Conservation (phyloP, 2,888 invertebrate species). For the Caenorhabditis sp. region DNA sequence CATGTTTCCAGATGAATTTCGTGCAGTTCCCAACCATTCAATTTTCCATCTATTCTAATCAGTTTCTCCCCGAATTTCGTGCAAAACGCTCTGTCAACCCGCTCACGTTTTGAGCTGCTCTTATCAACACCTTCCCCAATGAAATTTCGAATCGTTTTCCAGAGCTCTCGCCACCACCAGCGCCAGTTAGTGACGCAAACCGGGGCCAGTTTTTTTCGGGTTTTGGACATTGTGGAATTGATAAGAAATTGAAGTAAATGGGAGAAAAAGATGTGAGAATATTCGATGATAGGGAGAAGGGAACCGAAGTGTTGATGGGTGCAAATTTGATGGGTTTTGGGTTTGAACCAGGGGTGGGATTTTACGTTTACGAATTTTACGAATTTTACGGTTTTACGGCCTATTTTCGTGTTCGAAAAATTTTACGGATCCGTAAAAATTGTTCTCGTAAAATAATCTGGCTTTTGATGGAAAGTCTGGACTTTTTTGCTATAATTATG, state of each 20-base stretch:
- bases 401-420: too few species aligned
- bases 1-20: slow-evolving; percentile 4
- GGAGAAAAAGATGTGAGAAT: slow-evolving; percentile 33
- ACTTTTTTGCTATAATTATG: too few species aligned
- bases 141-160: slow-evolving; percentile 30
- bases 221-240: background rate
- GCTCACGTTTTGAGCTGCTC: slow-evolving; percentile 61
- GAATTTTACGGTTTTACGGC: too few species aligned
- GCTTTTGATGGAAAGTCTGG: too few species aligned
- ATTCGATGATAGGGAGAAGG: background rate
- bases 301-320: slow-evolving; percentile 5
- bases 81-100: slow-evolving; percentile 56
- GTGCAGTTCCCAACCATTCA: background rate
- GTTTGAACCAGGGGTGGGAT: too few species aligned
- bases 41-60: background rate
- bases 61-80: slow-evolving; percentile 45
- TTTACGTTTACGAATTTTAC: too few species aligned
- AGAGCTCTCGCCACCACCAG: background rate
- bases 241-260: background rate
- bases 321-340: slow-evolving; percentile 31
- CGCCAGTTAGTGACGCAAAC: slow-evolving; percentile 43
- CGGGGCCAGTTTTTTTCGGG: background rate
- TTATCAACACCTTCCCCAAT: slow-evolving; percentile 29
- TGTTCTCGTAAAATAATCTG: too few species aligned
- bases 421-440: too few species aligned